Conservation (phyloP, 2,797 vertebrate genomes). For the Sebastiscus albofasciatus region DNA sequence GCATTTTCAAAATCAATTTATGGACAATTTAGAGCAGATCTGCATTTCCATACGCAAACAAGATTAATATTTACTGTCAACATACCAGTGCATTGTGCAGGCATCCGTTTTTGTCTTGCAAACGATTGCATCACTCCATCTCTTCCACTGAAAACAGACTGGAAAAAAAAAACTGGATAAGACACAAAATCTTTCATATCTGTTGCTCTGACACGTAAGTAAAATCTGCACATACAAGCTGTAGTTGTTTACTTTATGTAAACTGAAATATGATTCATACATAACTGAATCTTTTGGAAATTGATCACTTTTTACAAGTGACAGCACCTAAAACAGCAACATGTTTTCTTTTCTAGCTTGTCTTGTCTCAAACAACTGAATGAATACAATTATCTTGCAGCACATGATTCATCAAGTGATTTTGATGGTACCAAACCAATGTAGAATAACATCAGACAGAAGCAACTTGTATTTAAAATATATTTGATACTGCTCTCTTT, state of each 20-base stretch:
- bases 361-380: background rate
- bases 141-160: constrained; percentile 7
- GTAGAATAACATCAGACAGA: background rate
- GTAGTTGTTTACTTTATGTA: background rate
- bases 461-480: background rate
- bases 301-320: background rate
- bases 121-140: background rate
- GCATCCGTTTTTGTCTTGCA: background rate
- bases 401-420: background rate
- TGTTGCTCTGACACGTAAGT: background rate
- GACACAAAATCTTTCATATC: background rate
- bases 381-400: background rate
- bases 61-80: background rate
- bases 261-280: background rate
- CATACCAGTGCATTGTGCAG: background rate
- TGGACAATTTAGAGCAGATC: background rate
- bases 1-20: background rate
- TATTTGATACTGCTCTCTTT: background rate
- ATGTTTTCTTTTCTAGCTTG: background rate
- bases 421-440: background rate
- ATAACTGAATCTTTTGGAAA: background rate
- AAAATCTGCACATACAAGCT: background rate
- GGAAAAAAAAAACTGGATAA: background rate
- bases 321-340: background rate
- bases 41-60: background rate